Percentiles rank a stretch among this genome's conserved stretches.
Conservation (phyloP, 1,140 invertebrate species). For the Drosophila auraria region DNA sequence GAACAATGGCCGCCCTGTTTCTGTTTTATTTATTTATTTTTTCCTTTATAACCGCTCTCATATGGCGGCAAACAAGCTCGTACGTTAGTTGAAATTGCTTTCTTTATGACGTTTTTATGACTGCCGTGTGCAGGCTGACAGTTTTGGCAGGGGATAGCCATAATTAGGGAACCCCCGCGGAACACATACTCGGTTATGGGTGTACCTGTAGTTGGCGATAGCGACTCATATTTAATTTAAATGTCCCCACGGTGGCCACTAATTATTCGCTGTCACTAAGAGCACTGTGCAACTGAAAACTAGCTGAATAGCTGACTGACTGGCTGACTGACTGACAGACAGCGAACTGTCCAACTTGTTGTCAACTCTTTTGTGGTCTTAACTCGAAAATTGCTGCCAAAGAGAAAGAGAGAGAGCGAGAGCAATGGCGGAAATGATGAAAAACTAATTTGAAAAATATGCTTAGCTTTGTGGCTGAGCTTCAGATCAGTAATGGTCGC, state of each 20-base stretch:
- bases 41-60: neutral
- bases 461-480: slow-evolving; percentile 46
- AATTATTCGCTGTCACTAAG: slow-evolving; percentile 72
- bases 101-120: slow-evolving; percentile 80
- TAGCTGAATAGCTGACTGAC: slow-evolving; percentile 33
- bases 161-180: slow-evolving; percentile 62
- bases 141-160: slow-evolving; percentile 39
- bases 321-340: slow-evolving; percentile 24
- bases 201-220: slow-evolving; percentile 24
- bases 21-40: neutral
- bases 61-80: slow-evolving; percentile 41
- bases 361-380: slow-evolving; percentile 43
- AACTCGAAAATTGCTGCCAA: slow-evolving; percentile 62
- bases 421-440: slow-evolving; percentile 45
- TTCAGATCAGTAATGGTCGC: slow-evolving; percentile 26
- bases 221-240: slow-evolving; percentile 74
- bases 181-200: slow-evolving; percentile 2
- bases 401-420: too few species aligned
- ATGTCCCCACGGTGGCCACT: slow-evolving; percentile 61
- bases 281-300: slow-evolving; percentile 40
- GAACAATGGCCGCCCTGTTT: slow-evolving; percentile 51
- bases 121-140: slow-evolving; percentile 61
- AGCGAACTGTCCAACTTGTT: slow-evolving; percentile 46
- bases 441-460: slow-evolving; percentile 80
- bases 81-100: slow-evolving; percentile 64